Conservation (phyloP, 92 coral and sea anemone species). For the Zoanthus solanderi region DNA sequence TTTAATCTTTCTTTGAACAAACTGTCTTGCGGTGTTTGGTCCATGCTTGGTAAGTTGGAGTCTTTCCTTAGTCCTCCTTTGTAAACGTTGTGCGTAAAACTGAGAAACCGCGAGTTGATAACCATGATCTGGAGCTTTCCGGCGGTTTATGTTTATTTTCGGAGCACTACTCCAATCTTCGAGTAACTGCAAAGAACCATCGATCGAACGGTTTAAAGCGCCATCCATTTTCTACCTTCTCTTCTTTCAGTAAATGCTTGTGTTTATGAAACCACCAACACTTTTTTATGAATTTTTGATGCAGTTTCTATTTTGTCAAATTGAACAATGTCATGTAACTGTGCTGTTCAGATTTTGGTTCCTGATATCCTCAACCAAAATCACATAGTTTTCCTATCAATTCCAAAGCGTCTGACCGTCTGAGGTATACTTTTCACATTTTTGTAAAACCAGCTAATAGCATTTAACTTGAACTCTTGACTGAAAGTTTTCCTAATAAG, state of each 20-base stretch:
- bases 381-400: not conserved
- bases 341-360: constrained; percentile 46
- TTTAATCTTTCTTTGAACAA: too few relatives aligned
- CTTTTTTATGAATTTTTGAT: not conserved
- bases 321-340: not conserved
- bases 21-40: too few relatives aligned
- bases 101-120: not conserved
- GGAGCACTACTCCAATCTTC: constrained; percentile 28
- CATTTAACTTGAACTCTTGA: not conserved
- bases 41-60: too few relatives aligned
- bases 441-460: constrained; percentile 37
- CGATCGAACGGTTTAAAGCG: constrained; percentile 3
- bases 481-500: constrained; percentile 17
- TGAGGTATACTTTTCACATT: constrained; percentile 13
- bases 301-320: not conserved
- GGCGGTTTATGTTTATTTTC: constrained; percentile 30
- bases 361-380: constrained; percentile 20
- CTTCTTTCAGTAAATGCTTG: constrained; percentile 36
- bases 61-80: too few relatives aligned
- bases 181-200: constrained; percentile 6
- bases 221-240: constrained; percentile 4
- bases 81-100: too few relatives aligned
- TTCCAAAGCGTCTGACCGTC: constrained; percentile 21
- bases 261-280: not conserved
- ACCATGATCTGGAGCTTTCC: constrained; percentile 27